Percentiles rank a stretch among this genome's conserved stretches.
phyloP scores from a whole-genome alignment of 2,113 vertebrate species.

The sheep (Ovis aries) region ARS-UI_Ramb_v3.0 NC_056056.1:203298501-203299000 shows the following conservation, averaged over 20 bases:
- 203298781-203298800: background rate
- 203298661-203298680: background rate
- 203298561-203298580: background rate
- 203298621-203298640: background rate
- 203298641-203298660: background rate
- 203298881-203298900: background rate
- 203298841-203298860: conserved; percentile 4
- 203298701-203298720: background rate
- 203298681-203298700: background rate
- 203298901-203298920: background rate
- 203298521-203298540: background rate
- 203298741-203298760: background rate
- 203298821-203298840: background rate
- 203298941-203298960: background rate
- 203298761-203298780: background rate
- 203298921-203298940: background rate
- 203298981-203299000: background rate
- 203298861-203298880: background rate
- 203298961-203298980: background rate
- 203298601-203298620: background rate
- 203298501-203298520: background rate
- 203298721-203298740: background rate
- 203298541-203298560: background rate
- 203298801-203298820: background rate
- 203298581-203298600: background rate